Evolutionary conservation across 2,113 vertebrate genomes (phyloP).

Genomic region (Percina caprodes): DNA sequence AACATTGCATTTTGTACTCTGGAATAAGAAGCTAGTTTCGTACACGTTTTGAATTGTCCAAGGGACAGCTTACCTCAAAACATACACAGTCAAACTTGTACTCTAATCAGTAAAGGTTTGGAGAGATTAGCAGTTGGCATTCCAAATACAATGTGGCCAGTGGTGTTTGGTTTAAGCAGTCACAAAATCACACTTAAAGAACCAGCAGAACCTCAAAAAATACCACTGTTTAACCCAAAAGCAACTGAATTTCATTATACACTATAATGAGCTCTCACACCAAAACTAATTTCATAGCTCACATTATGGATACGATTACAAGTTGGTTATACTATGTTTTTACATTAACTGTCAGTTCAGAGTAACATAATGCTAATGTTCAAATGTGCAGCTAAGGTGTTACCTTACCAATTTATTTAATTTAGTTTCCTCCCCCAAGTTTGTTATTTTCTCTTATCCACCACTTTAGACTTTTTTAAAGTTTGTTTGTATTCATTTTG

Average conservation of each 20-base stretch:
- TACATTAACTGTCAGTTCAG: neutral
- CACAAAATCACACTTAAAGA: neutral
- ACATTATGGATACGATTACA: neutral
- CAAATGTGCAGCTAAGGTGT: neutral
- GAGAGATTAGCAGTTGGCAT: neutral
- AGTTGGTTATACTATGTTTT: neutral
- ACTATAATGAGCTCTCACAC: neutral
- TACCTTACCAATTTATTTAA: neutral
- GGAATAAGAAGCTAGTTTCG: neutral
- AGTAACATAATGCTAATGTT: neutral
- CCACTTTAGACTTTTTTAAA: neutral
- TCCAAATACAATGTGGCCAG: neutral
- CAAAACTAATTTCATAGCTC: neutral
- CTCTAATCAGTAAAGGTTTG: neutral
- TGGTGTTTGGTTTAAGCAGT: neutral
- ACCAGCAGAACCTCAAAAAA: neutral
- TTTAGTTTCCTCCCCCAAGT: neutral
- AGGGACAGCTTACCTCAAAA: neutral
- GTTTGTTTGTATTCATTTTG: conserved; percentile 3
- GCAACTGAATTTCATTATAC: neutral
- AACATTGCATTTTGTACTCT: neutral
- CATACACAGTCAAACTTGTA: neutral
- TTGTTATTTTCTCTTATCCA: neutral
- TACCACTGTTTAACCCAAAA: neutral
- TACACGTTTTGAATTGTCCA: neutral